Percentiles rank a stretch among this genome's conserved stretches.
Evolutionary conservation across 2,113 vertebrate species (phyloP).

Genomic region (Dascyllus trimaculatus): DNA sequence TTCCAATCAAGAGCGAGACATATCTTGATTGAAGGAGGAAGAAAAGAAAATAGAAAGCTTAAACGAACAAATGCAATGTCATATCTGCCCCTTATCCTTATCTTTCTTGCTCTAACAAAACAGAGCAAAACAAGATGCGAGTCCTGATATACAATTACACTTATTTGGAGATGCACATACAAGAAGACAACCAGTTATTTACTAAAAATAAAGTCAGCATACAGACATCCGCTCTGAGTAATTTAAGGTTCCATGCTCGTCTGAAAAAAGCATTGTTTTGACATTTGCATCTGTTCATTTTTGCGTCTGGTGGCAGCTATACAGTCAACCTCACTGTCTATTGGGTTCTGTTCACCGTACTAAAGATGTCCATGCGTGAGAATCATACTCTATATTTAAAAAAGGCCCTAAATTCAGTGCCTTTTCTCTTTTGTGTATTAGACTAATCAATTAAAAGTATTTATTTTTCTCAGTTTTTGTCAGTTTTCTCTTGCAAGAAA

Average conservation of each 20-base stretch:
- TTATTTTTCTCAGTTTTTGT: background rate
- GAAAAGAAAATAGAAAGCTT: constrained; percentile 18
- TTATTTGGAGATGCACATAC: background rate
- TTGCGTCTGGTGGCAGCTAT: background rate
- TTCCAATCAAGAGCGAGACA: constrained; percentile 31
- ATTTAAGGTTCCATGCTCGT: constrained; percentile 17
- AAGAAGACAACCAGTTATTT: constrained; percentile 6
- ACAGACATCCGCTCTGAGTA: constrained; percentile 6
- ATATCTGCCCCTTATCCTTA: constrained; percentile 1
- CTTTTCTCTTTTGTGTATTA: background rate
- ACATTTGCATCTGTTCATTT: constrained; percentile 50
- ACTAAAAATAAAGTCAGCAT: constrained; percentile 29
- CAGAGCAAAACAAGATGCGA: background rate
- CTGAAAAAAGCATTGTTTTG: constrained; percentile 34
- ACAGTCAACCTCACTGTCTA: background rate
- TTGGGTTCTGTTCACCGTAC: constrained; percentile 9
- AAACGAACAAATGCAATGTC: constrained; percentile 31
- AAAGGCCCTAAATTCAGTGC: background rate
- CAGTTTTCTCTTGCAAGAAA: background rate
- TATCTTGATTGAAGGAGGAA: constrained; percentile 15
- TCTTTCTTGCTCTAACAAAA: background rate
- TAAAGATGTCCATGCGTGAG: constrained; percentile 7
- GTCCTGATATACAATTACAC: background rate
- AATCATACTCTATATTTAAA: background rate
- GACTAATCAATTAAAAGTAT: background rate